phyloP scores from a whole-genome alignment of 2,113 vertebrate genomes.

The Nothoprocta pentlandii region DNA sequence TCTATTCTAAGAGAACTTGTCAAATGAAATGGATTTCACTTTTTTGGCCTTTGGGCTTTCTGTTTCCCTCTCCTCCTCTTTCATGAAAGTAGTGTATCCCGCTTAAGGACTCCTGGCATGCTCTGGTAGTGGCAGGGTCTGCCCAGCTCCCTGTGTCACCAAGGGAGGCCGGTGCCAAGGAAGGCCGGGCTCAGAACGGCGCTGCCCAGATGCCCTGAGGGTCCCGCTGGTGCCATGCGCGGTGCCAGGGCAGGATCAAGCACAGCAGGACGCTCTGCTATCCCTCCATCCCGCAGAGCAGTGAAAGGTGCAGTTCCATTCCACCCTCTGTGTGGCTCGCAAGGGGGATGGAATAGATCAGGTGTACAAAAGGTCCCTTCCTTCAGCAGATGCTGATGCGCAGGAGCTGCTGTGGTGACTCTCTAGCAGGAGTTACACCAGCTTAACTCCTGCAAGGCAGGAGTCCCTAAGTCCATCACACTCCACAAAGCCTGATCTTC shows the following conservation, averaged over 20 bases:
- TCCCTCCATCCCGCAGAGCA: background rate
- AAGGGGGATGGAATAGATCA: background rate
- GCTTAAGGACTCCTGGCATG: conserved; percentile 57
- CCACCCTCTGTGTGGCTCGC: background rate
- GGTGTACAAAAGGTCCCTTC: background rate
- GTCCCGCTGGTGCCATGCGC: background rate
- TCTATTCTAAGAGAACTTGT: conserved; percentile 64
- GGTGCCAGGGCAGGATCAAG: background rate
- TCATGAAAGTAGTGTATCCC: conserved; percentile 56
- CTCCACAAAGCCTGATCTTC: background rate
- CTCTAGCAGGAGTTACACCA: background rate
- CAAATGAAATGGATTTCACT: conserved; percentile 57
- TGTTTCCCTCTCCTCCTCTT: conserved; percentile 46
- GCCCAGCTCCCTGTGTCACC: background rate
- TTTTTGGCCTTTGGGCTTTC: conserved; percentile 38
- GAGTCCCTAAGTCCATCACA: background rate
- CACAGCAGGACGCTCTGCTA: background rate
- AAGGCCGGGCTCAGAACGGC: conserved; percentile 15
- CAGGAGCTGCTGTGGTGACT: background rate
- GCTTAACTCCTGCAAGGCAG: background rate
- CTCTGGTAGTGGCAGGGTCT: conserved; percentile 18
- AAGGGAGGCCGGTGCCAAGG: background rate
- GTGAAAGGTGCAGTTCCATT: background rate
- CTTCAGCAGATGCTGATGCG: background rate
- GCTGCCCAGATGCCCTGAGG: background rate